These are phyloP conservation scores for Eilema sororculum DNA, from an alignment of 2,888 invertebrate species.

Conservation along the genomic window DNA sequence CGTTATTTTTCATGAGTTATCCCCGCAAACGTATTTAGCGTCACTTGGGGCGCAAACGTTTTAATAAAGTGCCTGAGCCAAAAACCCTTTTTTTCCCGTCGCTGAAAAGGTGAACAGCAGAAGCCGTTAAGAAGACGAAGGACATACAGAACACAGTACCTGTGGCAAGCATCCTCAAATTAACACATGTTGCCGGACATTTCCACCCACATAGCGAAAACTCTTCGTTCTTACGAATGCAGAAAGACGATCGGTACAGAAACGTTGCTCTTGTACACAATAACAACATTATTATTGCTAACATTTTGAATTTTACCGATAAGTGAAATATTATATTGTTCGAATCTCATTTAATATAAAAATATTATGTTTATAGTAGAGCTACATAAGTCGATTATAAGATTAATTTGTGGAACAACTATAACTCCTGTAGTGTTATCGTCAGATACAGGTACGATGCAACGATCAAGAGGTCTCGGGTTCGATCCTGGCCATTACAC, in stretches of 20 bases:
- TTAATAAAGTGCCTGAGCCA: too few species aligned
- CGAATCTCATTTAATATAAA: neutral
- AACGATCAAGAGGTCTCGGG: too few species aligned
- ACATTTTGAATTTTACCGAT: slow-evolving; percentile 28
- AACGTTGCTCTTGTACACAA: slow-evolving; percentile 26
- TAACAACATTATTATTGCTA: slow-evolving; percentile 33
- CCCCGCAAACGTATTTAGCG: too few species aligned
- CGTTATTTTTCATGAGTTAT: too few species aligned
- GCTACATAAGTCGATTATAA: neutral
- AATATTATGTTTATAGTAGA: neutral
- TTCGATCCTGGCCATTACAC: too few species aligned
- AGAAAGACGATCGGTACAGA: slow-evolving; percentile 67
- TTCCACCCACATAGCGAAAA: slow-evolving; percentile 77
- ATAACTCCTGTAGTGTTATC: too few species aligned
- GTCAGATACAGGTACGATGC: too few species aligned
- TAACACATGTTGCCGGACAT: slow-evolving; percentile 80
- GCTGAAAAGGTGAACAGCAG: too few species aligned
- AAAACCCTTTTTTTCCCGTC: too few species aligned
- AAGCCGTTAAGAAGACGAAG: too few species aligned
- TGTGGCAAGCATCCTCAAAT: slow-evolving; percentile 60
- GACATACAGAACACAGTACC: neutral
- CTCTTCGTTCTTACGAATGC: slow-evolving; percentile 68
- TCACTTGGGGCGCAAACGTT: too few species aligned
- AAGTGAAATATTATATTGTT: slow-evolving; percentile 7
- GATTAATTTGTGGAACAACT: neutral